Conservation (phyloP, 2,888 invertebrate genomes). For the Azorinus chamasolen region DNA sequence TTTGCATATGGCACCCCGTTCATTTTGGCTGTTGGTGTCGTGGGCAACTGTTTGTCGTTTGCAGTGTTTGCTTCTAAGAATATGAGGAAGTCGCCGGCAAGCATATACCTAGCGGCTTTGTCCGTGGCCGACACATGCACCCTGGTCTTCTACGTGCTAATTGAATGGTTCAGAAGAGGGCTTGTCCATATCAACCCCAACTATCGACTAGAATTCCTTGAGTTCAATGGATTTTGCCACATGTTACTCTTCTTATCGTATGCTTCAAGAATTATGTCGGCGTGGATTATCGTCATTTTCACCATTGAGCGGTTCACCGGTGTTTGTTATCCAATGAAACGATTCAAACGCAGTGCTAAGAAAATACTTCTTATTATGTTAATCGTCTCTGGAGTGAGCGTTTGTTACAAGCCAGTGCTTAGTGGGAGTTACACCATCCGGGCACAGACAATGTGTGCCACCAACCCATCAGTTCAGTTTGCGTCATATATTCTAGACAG, state of each 20-base stretch:
- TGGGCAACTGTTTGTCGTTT: conserved; percentile 92
- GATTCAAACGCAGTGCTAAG: conserved; percentile 68
- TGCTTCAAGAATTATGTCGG: conserved; percentile 81
- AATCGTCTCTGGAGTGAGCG: conserved; percentile 64
- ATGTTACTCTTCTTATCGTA: conserved; percentile 90
- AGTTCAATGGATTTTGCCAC: conserved; percentile 88
- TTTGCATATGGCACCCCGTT: conserved; percentile 91
- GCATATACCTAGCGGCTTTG: conserved; percentile 92
- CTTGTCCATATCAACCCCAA: conserved; percentile 59
- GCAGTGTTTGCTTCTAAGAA: conserved; percentile 92
- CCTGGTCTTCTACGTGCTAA: conserved; percentile 88
- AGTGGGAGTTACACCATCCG: no score
- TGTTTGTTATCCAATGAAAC: conserved; percentile 82
- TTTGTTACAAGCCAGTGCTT: conserved; percentile 77
- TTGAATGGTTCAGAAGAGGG: conserved; percentile 83
- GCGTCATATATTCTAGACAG: conserved; percentile 77
- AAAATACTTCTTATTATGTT: conserved; percentile 71
- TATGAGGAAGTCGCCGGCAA: conserved; percentile 90
- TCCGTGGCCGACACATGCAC: conserved; percentile 92
- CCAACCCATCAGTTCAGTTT: conserved; percentile 52
- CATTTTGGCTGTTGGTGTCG: conserved; percentile 91
- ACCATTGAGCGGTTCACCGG: conserved; percentile 84
- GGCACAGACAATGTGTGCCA: conserved; percentile 58
- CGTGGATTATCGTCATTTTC: conserved; percentile 84
- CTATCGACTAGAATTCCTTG: conserved; percentile 60